A percentile compares a stretch with the other conserved stretches of the same genome.
Evolutionary conservation across 2,888 invertebrate species (phyloP).

Genomic region (Eupsilia transversa): DNA sequence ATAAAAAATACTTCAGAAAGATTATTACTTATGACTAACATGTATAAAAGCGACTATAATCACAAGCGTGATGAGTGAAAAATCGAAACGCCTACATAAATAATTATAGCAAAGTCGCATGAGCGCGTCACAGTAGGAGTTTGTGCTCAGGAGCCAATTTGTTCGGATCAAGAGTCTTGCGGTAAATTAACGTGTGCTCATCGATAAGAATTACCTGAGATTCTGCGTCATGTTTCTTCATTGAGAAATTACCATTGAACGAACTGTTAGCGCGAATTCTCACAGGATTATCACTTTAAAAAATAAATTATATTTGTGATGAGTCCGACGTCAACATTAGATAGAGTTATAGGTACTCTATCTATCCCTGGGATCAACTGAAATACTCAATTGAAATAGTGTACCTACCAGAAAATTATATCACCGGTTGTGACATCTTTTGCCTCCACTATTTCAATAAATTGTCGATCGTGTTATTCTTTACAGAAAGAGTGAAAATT

Average conservation of each 20-base stretch:
- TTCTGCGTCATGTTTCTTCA: slow-evolving; percentile 54
- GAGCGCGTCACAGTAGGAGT: slow-evolving; percentile 51
- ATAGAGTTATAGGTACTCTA: neutral
- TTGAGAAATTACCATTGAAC: slow-evolving; percentile 43
- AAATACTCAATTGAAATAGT: neutral
- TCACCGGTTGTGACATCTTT: neutral
- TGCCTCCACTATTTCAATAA: neutral
- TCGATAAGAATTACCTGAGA: slow-evolving; percentile 73
- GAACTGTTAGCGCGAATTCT: neutral
- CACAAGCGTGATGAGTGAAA: slow-evolving; percentile 2
- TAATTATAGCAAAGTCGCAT: slow-evolving; percentile 58
- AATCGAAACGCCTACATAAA: slow-evolving; percentile 56
- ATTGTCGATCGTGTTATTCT: neutral
- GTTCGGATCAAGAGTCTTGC: slow-evolving; percentile 70
- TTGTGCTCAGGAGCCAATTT: slow-evolving; percentile 64
- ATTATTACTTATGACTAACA: neutral
- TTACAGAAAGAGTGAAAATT: neutral
- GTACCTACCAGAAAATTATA: neutral
- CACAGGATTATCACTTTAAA: neutral
- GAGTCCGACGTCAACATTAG: neutral
- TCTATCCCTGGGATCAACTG: too few species aligned
- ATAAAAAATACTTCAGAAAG: slow-evolving; percentile 17
- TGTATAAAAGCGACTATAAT: neutral
- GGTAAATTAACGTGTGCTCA: slow-evolving; percentile 73
- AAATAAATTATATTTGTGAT: neutral